Evolutionary conservation across 2,113 vertebrate genomes (phyloP).

Genomic region (Dipodomys ordii): DNA sequence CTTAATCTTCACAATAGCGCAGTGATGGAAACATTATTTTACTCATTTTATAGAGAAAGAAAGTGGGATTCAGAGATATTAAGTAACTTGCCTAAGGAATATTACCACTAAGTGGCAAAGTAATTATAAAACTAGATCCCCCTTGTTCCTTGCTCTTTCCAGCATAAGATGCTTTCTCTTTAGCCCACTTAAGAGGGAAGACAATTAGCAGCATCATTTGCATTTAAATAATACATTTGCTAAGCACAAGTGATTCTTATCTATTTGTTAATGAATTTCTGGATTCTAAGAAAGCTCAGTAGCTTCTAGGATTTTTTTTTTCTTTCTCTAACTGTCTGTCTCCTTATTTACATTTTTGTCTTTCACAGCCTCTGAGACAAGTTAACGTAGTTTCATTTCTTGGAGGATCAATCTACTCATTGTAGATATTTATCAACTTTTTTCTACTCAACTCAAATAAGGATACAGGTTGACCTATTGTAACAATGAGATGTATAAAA

Average conservation of each 20-base stretch:
- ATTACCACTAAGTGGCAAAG: conserved; percentile 47
- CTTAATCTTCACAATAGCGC: conserved; percentile 29
- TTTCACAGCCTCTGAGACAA: background rate
- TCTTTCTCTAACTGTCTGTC: background rate
- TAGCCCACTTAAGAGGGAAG: conserved; percentile 59
- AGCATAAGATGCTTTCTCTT: conserved; percentile 25
- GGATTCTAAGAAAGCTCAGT: conserved; percentile 13
- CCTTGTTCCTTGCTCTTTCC: conserved; percentile 13
- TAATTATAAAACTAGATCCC: conserved; percentile 49
- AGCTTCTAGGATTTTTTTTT: background rate
- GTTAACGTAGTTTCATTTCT: background rate
- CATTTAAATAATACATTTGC: conserved; percentile 74
- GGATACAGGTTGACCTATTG: no score
- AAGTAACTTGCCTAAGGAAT: conserved; percentile 53
- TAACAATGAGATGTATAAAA: no score
- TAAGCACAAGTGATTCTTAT: conserved; percentile 72
- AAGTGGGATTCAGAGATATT: conserved; percentile 43
- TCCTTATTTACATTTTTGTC: background rate
- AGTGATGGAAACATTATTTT: conserved; percentile 53
- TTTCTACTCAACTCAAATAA: background rate
- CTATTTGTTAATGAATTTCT: conserved; percentile 67
- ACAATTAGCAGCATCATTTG: conserved; percentile 71
- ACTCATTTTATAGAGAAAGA: conserved; percentile 32
- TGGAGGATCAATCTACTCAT: background rate
- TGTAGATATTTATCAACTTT: background rate